Base-by-base conservation (phyloP, 2,888 invertebrate genomes). In the Hypomecis punctinalis region DNA sequence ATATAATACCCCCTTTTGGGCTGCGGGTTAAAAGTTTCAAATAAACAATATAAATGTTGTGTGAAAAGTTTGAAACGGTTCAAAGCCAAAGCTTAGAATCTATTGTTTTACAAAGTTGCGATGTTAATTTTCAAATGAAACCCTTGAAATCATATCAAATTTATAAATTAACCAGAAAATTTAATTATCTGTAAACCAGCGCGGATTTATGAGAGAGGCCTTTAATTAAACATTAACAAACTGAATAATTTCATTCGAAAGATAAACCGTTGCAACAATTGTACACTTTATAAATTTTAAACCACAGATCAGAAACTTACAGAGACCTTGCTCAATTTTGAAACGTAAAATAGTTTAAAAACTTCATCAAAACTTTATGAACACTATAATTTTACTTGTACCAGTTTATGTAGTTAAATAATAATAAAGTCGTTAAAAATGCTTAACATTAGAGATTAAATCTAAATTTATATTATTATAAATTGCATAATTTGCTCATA, bases 201-300 rank as follows among this genome's bases (percentile, higher is more conserved):
- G 42, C 23, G 5, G 23, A 52, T 40, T 33, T 40, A 10, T 42
- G n/a, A 52, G n/a, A 6, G 1, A 10, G 23, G 9, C 43, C 5
- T 49, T 46, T 54, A 48, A 53, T 54, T 54, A 39, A 49, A 58
- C 51, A 54, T 45, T 39, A 58, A 48, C 63, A 57, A 40, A 33
- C 40, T 23, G 23, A 48, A 37, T 11, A 47, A 53, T 53, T 63
- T 48, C 56, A 53, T 46, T 61, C 5, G 36, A 56, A 56, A 48
- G 40, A 39, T 9, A 39, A 58, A 42, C 13, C 36, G 7, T 53
- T 56, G 40, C 51, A 54, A 46, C 61, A 53, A 48, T 55, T 47
- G 46, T 42, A 39, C 8, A 2, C 6, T 1, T 45, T 36, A 5
- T 13, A 37, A 55, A 45, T 45, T 8, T 42, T 5, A 13, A 9